Percentiles rank a stretch among this genome's conserved stretches.
These are phyloP conservation scores for Notothenia rossii DNA, from an alignment of 2,113 vertebrate genomes.

Conservation along the genomic window DNA sequence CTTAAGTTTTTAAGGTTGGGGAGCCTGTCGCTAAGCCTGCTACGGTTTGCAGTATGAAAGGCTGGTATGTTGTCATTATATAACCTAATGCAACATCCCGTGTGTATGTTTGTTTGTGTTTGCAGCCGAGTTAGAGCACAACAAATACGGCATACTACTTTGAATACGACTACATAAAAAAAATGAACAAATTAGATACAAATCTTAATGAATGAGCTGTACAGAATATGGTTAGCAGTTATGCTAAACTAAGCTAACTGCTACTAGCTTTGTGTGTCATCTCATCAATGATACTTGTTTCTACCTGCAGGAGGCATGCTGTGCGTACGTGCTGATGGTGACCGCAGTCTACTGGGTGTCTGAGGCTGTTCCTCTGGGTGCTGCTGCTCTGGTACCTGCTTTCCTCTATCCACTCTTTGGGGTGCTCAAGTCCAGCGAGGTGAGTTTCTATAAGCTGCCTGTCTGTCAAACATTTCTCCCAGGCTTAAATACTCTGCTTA, in stretches of 20 bases:
- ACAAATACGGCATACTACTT: background rate
- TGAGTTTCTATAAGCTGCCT: conserved; percentile 69
- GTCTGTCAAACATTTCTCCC: background rate
- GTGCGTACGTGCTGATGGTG: conserved; percentile 95
- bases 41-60: conserved; percentile 31
- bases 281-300: background rate
- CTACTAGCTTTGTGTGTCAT: background rate
- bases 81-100: conserved; percentile 46
- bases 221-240: too few species aligned
- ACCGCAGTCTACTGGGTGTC: conserved; percentile 97
- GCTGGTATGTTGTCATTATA: conserved; percentile 50
- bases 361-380: conserved; percentile 94
- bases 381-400: conserved; percentile 95
- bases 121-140: background rate
- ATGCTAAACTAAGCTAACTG: too few species aligned
- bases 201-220: too few species aligned
- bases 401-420: conserved; percentile 98
- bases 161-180: too few species aligned
- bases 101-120: background rate
- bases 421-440: conserved; percentile 97
- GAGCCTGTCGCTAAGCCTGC: conserved; percentile 46
- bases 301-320: conserved; percentile 89
- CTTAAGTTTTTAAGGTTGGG: conserved; percentile 39
- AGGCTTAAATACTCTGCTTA: background rate
- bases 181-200: too few species aligned